Evolutionary conservation across 1,140 invertebrate genomes (phyloP).

Genomic region (Drosophila truncata): DNA sequence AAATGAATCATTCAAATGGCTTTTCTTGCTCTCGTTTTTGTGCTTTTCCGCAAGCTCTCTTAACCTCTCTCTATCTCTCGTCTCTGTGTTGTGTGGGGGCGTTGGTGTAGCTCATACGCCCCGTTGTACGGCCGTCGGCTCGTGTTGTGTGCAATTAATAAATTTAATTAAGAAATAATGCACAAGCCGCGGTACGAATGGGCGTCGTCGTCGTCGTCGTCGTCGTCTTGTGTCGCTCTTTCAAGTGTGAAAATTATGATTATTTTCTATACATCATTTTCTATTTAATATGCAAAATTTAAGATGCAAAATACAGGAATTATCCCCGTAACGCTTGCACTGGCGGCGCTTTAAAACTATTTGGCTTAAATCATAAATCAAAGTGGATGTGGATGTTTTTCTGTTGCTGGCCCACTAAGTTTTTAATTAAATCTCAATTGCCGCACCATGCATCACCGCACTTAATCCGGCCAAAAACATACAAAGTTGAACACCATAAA

Average conservation of each 20-base stretch:
- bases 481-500: slow-evolving; percentile 20
- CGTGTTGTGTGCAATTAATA: slow-evolving; percentile 83
- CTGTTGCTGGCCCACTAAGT: slow-evolving; percentile 45
- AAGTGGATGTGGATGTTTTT: slow-evolving; percentile 18
- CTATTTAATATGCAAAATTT: slow-evolving; percentile 54
- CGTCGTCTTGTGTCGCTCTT: slow-evolving; percentile 60
- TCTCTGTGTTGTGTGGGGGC: slow-evolving; percentile 35
- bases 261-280: slow-evolving; percentile 68
- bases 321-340: slow-evolving; percentile 1
- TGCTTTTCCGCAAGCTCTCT: slow-evolving; percentile 7
- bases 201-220: slow-evolving; percentile 44
- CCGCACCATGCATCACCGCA: slow-evolving; percentile 46
- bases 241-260: slow-evolving; percentile 83
- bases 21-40: slow-evolving; percentile 29
- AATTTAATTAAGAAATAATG: slow-evolving; percentile 84
- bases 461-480: slow-evolving; percentile 43
- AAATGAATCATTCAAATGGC: slow-evolving; percentile 71
- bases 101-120: slow-evolving; percentile 55
- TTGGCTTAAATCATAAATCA: slow-evolving; percentile 57
- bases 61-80: background rate
- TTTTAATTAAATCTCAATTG: slow-evolving; percentile 56
- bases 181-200: slow-evolving; percentile 25
- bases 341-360: slow-evolving; percentile 26
- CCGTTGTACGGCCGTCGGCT: slow-evolving; percentile 57
- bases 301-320: slow-evolving; percentile 54